Evolutionary conservation across 2,113 vertebrate genomes (phyloP).

Genomic region (Paramisgurnus dabryanus): DNA sequence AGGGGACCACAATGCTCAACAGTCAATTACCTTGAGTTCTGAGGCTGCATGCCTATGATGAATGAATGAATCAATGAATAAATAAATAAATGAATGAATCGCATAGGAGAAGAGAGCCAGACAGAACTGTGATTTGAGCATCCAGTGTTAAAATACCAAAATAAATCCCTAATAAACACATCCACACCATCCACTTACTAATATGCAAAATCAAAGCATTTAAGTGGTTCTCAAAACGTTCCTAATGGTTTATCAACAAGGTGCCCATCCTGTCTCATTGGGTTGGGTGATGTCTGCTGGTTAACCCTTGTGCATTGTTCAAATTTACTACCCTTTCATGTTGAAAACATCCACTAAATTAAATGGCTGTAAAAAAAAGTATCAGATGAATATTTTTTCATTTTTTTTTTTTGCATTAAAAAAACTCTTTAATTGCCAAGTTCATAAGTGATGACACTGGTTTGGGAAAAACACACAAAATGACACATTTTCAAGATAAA

Average conservation of each 20-base stretch:
- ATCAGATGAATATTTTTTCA: no score
- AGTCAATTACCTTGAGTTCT: conserved; percentile 54
- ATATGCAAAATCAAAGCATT: not conserved
- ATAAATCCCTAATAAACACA: not conserved
- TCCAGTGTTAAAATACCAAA: conserved; percentile 11
- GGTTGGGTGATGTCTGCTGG: not conserved
- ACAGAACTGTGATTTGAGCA: conserved; percentile 27
- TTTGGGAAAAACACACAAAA: no score
- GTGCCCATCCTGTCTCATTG: not conserved
- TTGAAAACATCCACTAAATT: no score
- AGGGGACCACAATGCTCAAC: conserved; percentile 44
- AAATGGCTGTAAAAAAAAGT: no score
- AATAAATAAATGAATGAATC: conserved; percentile 39
- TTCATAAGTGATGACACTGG: no score
- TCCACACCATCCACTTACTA: not conserved
- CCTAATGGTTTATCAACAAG: not conserved
- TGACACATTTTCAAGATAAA: no score
- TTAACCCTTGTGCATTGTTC: not conserved
- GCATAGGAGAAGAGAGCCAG: conserved; percentile 11
- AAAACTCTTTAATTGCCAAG: no score
- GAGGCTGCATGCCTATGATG: conserved; percentile 36
- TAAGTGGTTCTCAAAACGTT: not conserved
- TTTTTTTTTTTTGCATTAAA: no score
- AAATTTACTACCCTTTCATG: no score
- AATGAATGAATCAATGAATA: conserved; percentile 46